Evolutionary conservation across 2,888 invertebrate genomes (phyloP), one percentile per base, ranked within the genome.

Genomic region (Eilema depressum): DNA sequence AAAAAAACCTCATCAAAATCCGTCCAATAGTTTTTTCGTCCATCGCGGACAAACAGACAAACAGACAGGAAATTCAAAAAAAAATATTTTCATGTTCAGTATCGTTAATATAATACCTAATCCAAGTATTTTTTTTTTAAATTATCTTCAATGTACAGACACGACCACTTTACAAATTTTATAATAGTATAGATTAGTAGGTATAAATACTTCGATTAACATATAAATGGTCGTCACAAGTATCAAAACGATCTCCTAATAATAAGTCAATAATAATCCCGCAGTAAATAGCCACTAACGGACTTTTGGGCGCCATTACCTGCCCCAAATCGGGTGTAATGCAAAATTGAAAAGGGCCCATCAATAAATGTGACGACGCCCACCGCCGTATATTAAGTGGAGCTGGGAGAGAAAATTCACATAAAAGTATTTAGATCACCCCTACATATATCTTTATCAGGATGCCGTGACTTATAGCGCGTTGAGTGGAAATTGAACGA

Each of bases 391-490:
- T 74, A 75, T 73, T 68, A 76, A 71, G 74, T 62, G 62, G 71
- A 69, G 62, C 62, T 73, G 76, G 71, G 76, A 69, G 65, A 77
- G 81, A 78, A 83, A 86, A 86, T 76, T 75, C 72, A 84, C 87
- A 83, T 88, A 88, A 89, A 89, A 90, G 86, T 89, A 85, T 87
- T 86, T 85, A 87, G 86, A 86, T 86, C 83, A 75, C 72, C 79
- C 74, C 77, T 28, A n/a, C 76, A 82, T 89, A 87, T 86, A 85
- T 88, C 87, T 81, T 79, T 73, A 76, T 80, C 82, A 79, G 78
- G 56, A 26, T 26, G 77, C 70, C 76, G 76, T 76, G 82, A 80
- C 75, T 76, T 83, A 74, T 59, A 64, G 66, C 63, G 47, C 28
- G 75, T 11, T 12, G 41, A 62, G 53, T 33, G 26, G 28, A 63